Evolutionary conservation across 2,797 vertebrate genomes (phyloP).

Genomic region (Paedocypris micromegethes): DNA sequence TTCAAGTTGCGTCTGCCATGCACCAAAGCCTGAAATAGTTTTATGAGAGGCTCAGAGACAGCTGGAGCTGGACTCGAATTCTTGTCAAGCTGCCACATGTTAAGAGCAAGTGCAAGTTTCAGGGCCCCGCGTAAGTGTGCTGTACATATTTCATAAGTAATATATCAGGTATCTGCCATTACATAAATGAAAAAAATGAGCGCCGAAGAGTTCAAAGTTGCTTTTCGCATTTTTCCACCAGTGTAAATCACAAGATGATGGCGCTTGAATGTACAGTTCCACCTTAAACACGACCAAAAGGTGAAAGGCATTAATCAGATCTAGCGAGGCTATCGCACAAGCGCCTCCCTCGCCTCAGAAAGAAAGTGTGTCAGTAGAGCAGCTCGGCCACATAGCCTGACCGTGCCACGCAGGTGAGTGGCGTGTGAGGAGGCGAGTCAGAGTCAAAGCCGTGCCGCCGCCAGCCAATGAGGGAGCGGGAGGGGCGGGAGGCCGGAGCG

Average conservation of each 20-base stretch:
- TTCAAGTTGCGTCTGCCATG: neutral
- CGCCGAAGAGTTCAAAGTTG: neutral
- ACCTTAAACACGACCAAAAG: constrained; percentile 49
- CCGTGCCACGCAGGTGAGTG: constrained; percentile 58
- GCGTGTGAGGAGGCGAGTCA: constrained; percentile 58
- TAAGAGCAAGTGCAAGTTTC: constrained; percentile 56
- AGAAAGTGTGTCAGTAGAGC: constrained; percentile 77
- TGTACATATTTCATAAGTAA: constrained; percentile 32
- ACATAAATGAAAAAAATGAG: neutral
- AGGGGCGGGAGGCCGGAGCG: constrained; percentile 39
- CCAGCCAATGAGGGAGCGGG: constrained; percentile 53
- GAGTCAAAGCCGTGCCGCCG: constrained; percentile 26
- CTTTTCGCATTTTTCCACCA: constrained; percentile 17
- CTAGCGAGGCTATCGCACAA: constrained; percentile 44
- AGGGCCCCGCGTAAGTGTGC: constrained; percentile 31
- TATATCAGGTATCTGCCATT: constrained; percentile 3
- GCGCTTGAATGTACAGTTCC: constrained; percentile 49
- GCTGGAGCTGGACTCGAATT: constrained; percentile 69
- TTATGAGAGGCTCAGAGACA: constrained; percentile 57
- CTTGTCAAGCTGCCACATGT: constrained; percentile 65
- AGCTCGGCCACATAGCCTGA: constrained; percentile 58
- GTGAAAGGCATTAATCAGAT: constrained; percentile 50
- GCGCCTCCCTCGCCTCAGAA: constrained; percentile 50
- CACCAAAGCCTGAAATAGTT: constrained; percentile 67
- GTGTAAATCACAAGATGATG: constrained; percentile 13